Percentiles rank a stretch among this genome's conserved stretches.
These are phyloP conservation scores for Chymomyza costata DNA, from an alignment of 1,140 invertebrate genomes.

Conservation along the genomic window DNA sequence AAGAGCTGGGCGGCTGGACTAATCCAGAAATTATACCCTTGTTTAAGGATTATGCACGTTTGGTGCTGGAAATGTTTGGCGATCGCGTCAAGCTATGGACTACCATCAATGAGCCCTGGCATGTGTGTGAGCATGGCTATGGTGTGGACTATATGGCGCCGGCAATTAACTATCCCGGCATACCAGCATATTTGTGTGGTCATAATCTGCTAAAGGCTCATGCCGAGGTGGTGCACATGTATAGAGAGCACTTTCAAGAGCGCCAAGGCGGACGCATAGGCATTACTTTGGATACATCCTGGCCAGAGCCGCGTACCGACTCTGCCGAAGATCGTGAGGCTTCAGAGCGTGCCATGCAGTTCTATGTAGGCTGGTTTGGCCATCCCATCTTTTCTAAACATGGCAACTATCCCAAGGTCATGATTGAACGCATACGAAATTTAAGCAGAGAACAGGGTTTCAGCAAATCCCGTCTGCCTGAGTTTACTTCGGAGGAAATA, in stretches of 20 bases:
- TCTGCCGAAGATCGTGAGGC: conserved; percentile 77
- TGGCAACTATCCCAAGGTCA: conserved; percentile 80
- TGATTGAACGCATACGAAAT: conserved; percentile 77
- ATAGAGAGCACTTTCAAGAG: conserved; percentile 79
- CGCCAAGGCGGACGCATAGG: conserved; percentile 80
- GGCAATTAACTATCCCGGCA: conserved; percentile 77
- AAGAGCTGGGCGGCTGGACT: conserved; percentile 81
- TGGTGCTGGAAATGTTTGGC: conserved; percentile 79
- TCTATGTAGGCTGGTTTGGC: conserved; percentile 79
- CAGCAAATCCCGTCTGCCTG: conserved; percentile 78
- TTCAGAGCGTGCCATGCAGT: conserved; percentile 77
- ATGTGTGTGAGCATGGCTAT: conserved; percentile 81
- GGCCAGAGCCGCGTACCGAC: conserved; percentile 78
- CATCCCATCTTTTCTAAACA: conserved; percentile 79
- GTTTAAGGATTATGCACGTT: conserved; percentile 79
- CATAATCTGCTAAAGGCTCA: conserved; percentile 81
- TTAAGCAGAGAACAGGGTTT: conserved; percentile 79
- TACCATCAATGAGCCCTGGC: conserved; percentile 85
- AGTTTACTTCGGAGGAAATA: conserved; percentile 80
- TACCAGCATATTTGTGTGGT: conserved; percentile 79
- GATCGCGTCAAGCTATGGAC: conserved; percentile 81
- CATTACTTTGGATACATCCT: conserved; percentile 79
- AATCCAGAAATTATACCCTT: conserved; percentile 79
- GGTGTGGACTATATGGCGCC: conserved; percentile 78
- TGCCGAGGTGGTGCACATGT: conserved; percentile 81